These are phyloP conservation scores for Erpornis zantholeuca DNA, from an alignment of 2,113 vertebrate genomes.

Conservation along the genomic window DNA sequence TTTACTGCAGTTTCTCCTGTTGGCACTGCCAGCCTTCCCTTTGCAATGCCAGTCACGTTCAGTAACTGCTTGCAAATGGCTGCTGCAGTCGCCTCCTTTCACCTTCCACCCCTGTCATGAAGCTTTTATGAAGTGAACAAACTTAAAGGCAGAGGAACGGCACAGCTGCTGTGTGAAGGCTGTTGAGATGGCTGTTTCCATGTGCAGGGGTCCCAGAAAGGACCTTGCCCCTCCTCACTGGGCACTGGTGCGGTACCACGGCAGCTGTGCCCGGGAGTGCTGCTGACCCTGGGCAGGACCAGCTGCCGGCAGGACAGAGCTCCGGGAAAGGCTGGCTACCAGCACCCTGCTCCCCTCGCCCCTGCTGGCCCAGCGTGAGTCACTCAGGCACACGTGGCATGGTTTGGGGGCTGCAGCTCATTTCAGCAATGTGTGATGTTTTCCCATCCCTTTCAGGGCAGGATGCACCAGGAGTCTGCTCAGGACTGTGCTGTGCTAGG, in stretches of 20 bases:
- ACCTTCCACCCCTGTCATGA: neutral
- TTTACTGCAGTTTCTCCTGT: neutral
- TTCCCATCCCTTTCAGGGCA: rapidly evolving
- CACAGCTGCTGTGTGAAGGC: neutral
- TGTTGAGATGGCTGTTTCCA: neutral
- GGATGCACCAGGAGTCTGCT: rapidly evolving
- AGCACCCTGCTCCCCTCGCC: neutral
- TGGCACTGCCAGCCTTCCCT: neutral
- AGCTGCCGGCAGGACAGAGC: neutral
- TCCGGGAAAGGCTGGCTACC: neutral
- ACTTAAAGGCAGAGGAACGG: neutral
- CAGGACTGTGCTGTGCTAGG: neutral
- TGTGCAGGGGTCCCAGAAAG: neutral
- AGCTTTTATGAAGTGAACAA: neutral
- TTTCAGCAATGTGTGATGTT: rapidly evolving
- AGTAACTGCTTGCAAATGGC: neutral
- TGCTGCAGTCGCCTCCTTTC: rapidly evolving
- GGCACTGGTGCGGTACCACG: rapidly evolving
- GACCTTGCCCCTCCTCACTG: rapidly evolving
- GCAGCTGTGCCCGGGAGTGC: neutral
- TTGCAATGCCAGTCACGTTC: neutral
- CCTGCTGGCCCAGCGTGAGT: neutral
- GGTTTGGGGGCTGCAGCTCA: neutral
- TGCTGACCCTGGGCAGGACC: rapidly evolving
- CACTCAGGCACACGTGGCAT: neutral